Evolutionary conservation across 2,113 vertebrate genomes (phyloP), one percentile per base, ranked within the genome.

Genomic region (Colistium nudipinnis): DNA sequence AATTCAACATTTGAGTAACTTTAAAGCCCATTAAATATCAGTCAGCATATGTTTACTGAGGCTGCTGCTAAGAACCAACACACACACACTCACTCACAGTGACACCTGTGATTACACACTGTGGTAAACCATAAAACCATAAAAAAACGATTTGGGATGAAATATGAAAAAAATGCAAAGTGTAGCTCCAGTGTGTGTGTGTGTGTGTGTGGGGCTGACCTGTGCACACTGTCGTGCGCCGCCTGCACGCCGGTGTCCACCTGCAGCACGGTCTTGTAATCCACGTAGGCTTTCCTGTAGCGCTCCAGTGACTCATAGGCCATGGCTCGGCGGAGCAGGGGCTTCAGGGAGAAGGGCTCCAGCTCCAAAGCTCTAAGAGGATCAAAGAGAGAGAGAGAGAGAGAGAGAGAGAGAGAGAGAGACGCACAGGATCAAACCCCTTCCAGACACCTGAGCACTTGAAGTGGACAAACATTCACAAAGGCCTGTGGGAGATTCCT

Each of bases 201-300:
- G 45, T 8, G 17, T 30, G 44, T 7, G 20, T 12, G 22, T 2
- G n/a, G 47, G 17, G 36, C 72, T 73, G 76, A 98, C 98, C 98
- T 97, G 93, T 97, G 95, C 71, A 93, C 86, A 62, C 97, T 95
- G 68, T 97, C 95, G 0, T 94, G 94, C 71, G 98, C 97, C 4
- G 93, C 86, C 54, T 96, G 96, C 62, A 97, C 90, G 25, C 92
- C 90, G 41, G 88, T 93, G 84, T 99, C 96, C 43, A 98, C 93
- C 87, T 98, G 96, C n/a, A 99, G 89, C 28, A 94, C 93, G 0
- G 94, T 98, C 88, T 97, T 98, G 73, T 95, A 98, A 90, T 99
- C 98, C 80, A 96, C 84, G 0, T 99, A 99, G 1, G 98, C 98
- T 66, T 94, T 94, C 20, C 86, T 89, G 79, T 98, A 99, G 7